Evolutionary conservation across 1,140 invertebrate genomes (phyloP).

Genomic region (Drosophila aff.): DNA sequence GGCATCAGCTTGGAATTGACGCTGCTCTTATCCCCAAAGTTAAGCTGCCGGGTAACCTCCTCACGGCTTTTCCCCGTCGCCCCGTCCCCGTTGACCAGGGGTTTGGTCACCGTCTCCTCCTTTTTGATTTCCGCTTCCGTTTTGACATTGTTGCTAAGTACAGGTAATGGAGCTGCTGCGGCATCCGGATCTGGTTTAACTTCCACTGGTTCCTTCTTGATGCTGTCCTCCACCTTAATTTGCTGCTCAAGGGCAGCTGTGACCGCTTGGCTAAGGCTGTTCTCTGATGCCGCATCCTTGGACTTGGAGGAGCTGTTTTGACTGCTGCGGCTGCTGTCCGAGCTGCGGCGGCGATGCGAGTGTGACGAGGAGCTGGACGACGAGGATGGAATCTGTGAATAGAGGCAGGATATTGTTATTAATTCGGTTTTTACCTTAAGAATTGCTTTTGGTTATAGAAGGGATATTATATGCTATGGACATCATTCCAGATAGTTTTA

Average conservation of each 20-base stretch:
- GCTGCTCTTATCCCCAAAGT: conserved; percentile 48
- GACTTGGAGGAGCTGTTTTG: conserved; percentile 65
- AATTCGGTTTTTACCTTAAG: neutral
- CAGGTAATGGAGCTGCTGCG: conserved; percentile 5
- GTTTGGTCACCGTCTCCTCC: conserved; percentile 34
- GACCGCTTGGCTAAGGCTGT: conserved; percentile 37
- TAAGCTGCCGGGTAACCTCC: conserved; percentile 74
- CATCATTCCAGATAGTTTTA: neutral
- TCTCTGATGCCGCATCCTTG: conserved; percentile 12
- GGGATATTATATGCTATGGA: too few species aligned
- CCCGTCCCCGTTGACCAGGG: conserved; percentile 51
- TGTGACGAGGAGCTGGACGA: conserved; percentile 69
- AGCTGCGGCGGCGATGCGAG: conserved; percentile 72
- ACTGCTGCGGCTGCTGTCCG: conserved; percentile 74
- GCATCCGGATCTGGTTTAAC: conserved; percentile 10
- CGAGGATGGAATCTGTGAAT: conserved; percentile 59
- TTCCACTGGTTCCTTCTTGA: conserved; percentile 38
- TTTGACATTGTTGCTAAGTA: conserved; percentile 50
- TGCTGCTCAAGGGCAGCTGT: conserved; percentile 35
- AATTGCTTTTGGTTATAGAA: too few species aligned
- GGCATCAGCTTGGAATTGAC: conserved; percentile 67
- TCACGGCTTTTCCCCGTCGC: conserved; percentile 66
- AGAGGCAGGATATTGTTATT: neutral
- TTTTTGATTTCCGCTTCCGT: conserved; percentile 66
- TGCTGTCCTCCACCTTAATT: conserved; percentile 49